Base-by-base conservation (phyloP, 1,140 invertebrate species). In the Lamellibrachia luymesi region DNA sequence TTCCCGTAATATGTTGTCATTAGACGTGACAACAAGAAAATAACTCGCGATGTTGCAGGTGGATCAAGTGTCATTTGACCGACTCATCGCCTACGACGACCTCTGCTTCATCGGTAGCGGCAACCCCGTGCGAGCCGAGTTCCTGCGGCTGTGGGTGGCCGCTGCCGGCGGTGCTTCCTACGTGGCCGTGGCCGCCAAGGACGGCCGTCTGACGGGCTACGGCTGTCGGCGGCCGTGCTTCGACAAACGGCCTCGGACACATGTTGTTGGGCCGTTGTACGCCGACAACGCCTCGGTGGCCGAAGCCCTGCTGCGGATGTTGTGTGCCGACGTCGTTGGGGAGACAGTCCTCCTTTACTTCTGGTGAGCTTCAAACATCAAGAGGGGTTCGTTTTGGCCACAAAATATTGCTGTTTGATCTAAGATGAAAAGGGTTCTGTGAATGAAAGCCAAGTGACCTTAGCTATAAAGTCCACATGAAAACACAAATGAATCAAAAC, bases 1-100 rank as follows among this genome's bases (percentile, higher is more conserved):
- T 52, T 56, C 52, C 6, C 52, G 1, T 13, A 56, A 56, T 56
- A 56, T 56, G 13, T 56, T 13, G 52, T 7, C 52, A 56, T 6
- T 13, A 13, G 13, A 13, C 52, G 13, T 6, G 52, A 7, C 52
- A 56, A 7, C 52, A 56, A 56, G 6, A 56, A 22, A 25, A 25
- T 50, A 25, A 17, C 2, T n/a, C 22, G 6, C 2, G 0, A 0
- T 92, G 49, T 92, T 92, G 50, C 92, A 93, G 92, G 89, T 17
- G 10, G 52, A 13, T 8, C 25, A 90, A 8, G 89, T 93, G 5
- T 0, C 92, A 4, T 93, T 93, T 8, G 92, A 90, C n/a, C 38
- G 27, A 49, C 2, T 93, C 51, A 10, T 93, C 22, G 27, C 27
- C 80, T 93, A 49, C 92, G 92, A 93, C 92, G 89, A 93, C 92